Evolutionary conservation across 2,888 invertebrate species (phyloP), one percentile per base, ranked within the genome.

Genomic region (Helleia helle): DNA sequence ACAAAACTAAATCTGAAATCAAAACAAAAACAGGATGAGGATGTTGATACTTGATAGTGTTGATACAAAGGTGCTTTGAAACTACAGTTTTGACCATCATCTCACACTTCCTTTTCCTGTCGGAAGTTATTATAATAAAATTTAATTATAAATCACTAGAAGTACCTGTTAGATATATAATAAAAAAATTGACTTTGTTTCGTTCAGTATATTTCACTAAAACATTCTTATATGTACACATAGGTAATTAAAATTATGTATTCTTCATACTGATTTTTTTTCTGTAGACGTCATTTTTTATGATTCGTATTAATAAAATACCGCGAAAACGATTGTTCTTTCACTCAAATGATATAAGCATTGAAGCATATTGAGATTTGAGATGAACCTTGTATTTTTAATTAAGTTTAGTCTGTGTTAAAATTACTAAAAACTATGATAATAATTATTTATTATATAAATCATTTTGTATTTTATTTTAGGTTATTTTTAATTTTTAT

Each of bases 91-190:
- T 69, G 65, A 69, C 73, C 70, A 66, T 74, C 74, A 56, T 49
- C 48, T 57, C 48, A 65, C 64, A 75, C 83, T 86, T 87, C 86
- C 86, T 87, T 80, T 86, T 87, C 87, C 87, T 86, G 86, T 85
- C 60, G 61, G 60, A 60, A 62, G 60, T 60, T 52, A 49, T 40
- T 49, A 44, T 49, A 48, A 42, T 47, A 45, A 41, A 41, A 38
- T 40, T 36, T 44, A 41, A 48, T 49, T 47, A 44, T 45, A 34
- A 38, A 27, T 24, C 6, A 44, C 17, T 12, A 38, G 37, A 41
- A 38, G 37, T 36, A 38, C 34, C 9, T 22, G 9, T 18, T 7
- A 7, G 22, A 7, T 22, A 22, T 4, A 5, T 22, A n/a, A n/a
- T n/a, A 8, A 5, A 7, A 4, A 8, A 5, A 22, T 5, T 5